These are phyloP conservation scores for Nyctalus aviator DNA, from an alignment of 2,797 vertebrate genomes.

Conservation along the genomic window DNA sequence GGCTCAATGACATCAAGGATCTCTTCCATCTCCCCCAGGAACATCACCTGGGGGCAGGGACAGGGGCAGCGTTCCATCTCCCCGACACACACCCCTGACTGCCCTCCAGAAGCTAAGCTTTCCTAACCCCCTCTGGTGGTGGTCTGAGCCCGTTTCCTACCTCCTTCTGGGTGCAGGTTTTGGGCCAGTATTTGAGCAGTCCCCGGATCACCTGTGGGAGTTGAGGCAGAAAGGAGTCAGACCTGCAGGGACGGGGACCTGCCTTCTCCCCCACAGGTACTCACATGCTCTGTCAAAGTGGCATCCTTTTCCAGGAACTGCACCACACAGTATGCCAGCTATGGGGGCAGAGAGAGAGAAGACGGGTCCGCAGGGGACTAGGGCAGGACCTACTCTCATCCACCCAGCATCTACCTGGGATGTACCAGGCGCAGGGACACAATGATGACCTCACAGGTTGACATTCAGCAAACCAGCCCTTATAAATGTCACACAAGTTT, in stretches of 20 bases:
- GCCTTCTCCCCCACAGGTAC: constrained; percentile 71
- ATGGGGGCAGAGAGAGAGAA: background rate
- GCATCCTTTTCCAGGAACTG: constrained; percentile 97
- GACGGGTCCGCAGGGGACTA: background rate
- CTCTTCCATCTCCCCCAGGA: constrained; percentile 95
- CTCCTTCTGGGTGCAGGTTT: constrained; percentile 98
- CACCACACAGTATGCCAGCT: constrained; percentile 97
- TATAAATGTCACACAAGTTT: background rate
- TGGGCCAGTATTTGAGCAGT: constrained; percentile 96
- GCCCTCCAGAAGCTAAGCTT: background rate
- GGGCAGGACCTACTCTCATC: background rate
- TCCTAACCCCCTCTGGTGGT: background rate
- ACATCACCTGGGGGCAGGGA: constrained; percentile 90
- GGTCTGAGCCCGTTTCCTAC: constrained; percentile 79
- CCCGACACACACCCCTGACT: background rate
- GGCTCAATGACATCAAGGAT: constrained; percentile 96
- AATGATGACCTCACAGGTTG: background rate
- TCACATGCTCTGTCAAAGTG: constrained; percentile 95
- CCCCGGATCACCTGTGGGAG: constrained; percentile 93
- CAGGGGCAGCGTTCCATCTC: background rate
- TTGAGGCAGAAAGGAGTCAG: constrained; percentile 44
- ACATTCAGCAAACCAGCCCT: background rate
- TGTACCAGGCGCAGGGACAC: background rate
- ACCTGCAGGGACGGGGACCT: background rate
- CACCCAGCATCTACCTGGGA: background rate